Evolutionary conservation across 1,140 invertebrate genomes (phyloP).

Genomic region (Sesamia nonagrioides): DNA sequence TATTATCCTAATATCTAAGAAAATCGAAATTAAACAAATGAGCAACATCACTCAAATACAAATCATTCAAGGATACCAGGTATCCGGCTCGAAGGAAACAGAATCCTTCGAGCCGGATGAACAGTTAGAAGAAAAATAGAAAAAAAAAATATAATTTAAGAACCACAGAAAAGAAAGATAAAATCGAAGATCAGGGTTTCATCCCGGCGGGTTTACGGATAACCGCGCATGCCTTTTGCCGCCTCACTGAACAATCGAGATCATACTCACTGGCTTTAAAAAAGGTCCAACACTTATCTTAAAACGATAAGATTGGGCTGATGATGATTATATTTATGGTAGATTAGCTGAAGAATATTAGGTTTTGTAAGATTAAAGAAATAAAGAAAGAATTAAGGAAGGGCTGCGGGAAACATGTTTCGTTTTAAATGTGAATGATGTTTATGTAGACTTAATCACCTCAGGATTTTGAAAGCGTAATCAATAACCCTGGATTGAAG

Average conservation of each 20-base stretch:
- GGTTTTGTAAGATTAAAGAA: no score
- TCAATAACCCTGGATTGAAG: no score
- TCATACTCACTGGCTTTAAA: background rate
- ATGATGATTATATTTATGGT: background rate
- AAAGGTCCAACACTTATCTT: background rate
- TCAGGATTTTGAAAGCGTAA: no score
- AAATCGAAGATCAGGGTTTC: slow-evolving; percentile 20
- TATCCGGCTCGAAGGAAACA: no score
- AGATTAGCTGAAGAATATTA: background rate
- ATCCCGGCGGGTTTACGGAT: slow-evolving; percentile 15
- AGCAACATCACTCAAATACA: background rate
- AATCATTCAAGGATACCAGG: background rate
- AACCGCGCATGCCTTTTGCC: slow-evolving; percentile 9
- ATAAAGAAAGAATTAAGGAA: no score
- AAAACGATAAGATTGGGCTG: background rate
- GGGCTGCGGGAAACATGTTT: no score
- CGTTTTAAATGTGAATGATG: no score
- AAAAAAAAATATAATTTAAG: slow-evolving; percentile 4
- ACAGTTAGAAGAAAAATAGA: background rate
- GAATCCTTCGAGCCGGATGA: no score
- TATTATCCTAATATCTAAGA: background rate
- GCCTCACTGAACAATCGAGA: slow-evolving; percentile 3
- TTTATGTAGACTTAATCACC: no score
- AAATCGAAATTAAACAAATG: background rate
- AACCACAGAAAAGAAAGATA: background rate